These are phyloP conservation scores for Xenentodon cancila DNA, from an alignment of 2,797 vertebrate species.

Conservation along the genomic window DNA sequence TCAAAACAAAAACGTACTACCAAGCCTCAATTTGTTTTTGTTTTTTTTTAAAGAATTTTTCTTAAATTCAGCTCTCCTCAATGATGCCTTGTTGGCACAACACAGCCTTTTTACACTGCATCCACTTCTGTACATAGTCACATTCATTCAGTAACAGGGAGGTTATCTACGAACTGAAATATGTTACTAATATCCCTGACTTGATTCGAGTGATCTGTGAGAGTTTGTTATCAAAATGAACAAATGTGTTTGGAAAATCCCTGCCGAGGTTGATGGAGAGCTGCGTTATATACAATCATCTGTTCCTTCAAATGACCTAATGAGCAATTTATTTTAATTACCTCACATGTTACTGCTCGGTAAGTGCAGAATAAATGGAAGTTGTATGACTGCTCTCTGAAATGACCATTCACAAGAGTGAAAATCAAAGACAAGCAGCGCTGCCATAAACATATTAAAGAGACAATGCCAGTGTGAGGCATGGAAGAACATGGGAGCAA, in stretches of 20 bases:
- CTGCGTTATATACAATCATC: not conserved
- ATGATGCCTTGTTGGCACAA: slow-evolving; percentile 32
- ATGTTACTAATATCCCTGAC: not conserved
- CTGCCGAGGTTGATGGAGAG: slow-evolving; percentile 10
- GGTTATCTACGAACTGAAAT: slow-evolving; percentile 15
- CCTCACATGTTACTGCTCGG: slow-evolving; percentile 19
- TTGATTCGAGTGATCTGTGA: slow-evolving; percentile 1
- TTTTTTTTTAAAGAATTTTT: slow-evolving; percentile 42
- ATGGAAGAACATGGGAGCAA: no score
- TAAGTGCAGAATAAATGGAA: slow-evolving; percentile 35
- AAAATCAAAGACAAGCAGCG: slow-evolving; percentile 27
- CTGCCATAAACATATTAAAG: slow-evolving; percentile 20
- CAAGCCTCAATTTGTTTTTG: slow-evolving; percentile 8
- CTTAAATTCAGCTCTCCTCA: slow-evolving; percentile 29
- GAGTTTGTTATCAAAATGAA: slow-evolving; percentile 23
- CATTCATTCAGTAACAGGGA: slow-evolving; percentile 24
- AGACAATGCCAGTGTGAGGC: no score
- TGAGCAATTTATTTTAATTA: slow-evolving; percentile 34
- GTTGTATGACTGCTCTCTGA: slow-evolving; percentile 30
- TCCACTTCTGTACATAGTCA: slow-evolving; percentile 13
- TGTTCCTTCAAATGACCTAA: not conserved
- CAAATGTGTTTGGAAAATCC: slow-evolving; percentile 20
- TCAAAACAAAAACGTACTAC: slow-evolving; percentile 25
- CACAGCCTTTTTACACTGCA: slow-evolving; percentile 26
- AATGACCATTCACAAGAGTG: slow-evolving; percentile 31